phyloP scores from a whole-genome alignment of 2,797 vertebrate species.

The Streptopelia turtur region DNA sequence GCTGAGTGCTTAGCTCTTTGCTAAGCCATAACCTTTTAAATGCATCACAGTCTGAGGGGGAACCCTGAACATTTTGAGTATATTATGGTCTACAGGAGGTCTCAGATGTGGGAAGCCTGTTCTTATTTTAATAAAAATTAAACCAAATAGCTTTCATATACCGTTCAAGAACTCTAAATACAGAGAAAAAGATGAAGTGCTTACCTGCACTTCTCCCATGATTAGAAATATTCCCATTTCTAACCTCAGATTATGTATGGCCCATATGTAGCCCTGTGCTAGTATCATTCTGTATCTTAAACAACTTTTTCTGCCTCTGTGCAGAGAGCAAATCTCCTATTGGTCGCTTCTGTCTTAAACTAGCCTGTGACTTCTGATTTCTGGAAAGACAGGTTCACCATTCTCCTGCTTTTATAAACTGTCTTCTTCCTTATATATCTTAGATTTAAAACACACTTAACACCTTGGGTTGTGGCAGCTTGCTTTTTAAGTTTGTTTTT shows the following conservation, averaged over 20 bases:
- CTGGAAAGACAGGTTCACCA: background rate
- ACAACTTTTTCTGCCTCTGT: background rate
- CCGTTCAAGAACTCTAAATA: background rate
- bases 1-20: background rate
- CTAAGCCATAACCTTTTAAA: background rate
- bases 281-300: background rate
- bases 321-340: background rate
- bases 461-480: background rate
- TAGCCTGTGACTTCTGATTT: background rate
- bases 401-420: background rate
- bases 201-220: accelerated
- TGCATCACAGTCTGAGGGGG: background rate
- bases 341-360: background rate
- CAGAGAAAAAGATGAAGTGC: background rate
- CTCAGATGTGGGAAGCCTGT: background rate
- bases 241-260: background rate
- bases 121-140: background rate
- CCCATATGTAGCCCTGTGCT: background rate
- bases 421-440: background rate
- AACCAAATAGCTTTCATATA: background rate
- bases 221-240: background rate
- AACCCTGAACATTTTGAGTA: background rate
- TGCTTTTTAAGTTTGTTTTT: background rate
- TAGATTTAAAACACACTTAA: background rate
- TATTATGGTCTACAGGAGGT: background rate